A percentile compares a stretch with the other conserved stretches of the same genome.
These are phyloP conservation scores for Pteromalus puparum DNA, from an alignment of 1,140 invertebrate genomes.

Conservation along the genomic window DNA sequence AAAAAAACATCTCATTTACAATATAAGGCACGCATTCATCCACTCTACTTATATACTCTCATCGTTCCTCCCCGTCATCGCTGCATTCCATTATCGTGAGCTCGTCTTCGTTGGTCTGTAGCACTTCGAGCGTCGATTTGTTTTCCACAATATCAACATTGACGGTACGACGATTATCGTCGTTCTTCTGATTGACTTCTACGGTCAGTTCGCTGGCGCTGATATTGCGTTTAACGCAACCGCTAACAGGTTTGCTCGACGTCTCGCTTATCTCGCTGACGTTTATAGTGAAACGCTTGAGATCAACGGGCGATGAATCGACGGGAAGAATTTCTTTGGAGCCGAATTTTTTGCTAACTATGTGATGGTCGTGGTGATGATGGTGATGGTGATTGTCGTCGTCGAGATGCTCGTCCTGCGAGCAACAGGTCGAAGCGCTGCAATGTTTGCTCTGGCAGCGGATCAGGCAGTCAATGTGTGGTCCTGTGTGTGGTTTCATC, in stretches of 20 bases:
- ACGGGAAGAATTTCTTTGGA: constrained; percentile 59
- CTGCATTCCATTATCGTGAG: neutral
- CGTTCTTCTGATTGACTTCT: neutral
- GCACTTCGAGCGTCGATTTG: neutral
- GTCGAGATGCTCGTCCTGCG: constrained; percentile 57
- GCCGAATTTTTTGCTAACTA: constrained; percentile 56
- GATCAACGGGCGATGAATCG: constrained; percentile 50
- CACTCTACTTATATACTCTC: neutral
- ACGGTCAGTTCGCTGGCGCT: neutral
- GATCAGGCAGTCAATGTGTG: constrained; percentile 65
- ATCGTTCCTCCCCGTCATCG: neutral
- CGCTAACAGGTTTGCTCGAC: neutral
- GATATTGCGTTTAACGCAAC: neutral
- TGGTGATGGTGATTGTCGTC: constrained; percentile 49
- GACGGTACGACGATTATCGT: neutral
- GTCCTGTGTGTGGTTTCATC: constrained; percentile 61
- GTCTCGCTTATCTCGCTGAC: constrained; percentile 48
- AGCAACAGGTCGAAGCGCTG: constrained; percentile 68
- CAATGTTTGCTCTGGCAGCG: constrained; percentile 67
- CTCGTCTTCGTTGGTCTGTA: neutral
- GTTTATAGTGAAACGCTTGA: constrained; percentile 56
- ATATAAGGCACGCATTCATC: neutral
- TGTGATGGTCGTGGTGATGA: neutral
- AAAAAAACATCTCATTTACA: constrained; percentile 30
- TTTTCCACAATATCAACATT: constrained; percentile 35